Conservation (phyloP, 2,888 invertebrate genomes). For the Sussaba pulchella region DNA sequence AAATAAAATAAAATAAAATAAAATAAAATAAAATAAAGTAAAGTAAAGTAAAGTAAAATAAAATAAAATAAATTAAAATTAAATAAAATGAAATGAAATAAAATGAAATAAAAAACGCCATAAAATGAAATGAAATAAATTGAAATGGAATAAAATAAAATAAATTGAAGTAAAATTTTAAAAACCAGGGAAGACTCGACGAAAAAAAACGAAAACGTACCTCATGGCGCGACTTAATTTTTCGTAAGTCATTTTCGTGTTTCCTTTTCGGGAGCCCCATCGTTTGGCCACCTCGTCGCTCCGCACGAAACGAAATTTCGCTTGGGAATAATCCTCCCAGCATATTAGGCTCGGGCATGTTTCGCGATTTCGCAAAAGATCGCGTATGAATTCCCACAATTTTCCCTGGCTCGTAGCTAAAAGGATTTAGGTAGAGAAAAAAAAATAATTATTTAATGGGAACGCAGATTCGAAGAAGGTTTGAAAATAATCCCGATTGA, state of each 20-base stretch:
- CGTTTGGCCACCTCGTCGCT: constrained; percentile 94
- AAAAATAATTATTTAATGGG: not conserved
- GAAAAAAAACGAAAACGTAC: constrained; percentile 80
- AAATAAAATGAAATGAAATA: too few relatives aligned
- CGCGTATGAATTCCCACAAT: constrained; percentile 94
- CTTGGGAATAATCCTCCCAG: constrained; percentile 94
- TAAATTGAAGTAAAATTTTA: too few relatives aligned
- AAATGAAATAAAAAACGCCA: too few relatives aligned
- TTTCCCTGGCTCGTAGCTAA: constrained; percentile 82
- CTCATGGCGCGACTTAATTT: constrained; percentile 96
- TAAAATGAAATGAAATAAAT: too few relatives aligned
- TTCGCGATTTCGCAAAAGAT: constrained; percentile 90
- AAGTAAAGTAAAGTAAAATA: too few relatives aligned
- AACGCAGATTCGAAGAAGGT: constrained; percentile 16
- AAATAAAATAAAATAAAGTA: too few relatives aligned
- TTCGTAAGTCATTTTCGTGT: constrained; percentile 96
- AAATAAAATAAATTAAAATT: too few relatives aligned
- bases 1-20: too few relatives aligned
- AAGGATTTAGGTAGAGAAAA: not conserved
- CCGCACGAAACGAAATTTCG: constrained; percentile 94
- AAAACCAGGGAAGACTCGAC: too few relatives aligned
- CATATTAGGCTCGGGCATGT: constrained; percentile 93
- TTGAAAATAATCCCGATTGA: not conserved
- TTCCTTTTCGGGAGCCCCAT: constrained; percentile 95
- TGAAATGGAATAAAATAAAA: too few relatives aligned